Evolutionary conservation across 37 sponge, comb jelly and placozoan genomes (phyloP).

Genomic region (Ianthella basta): DNA sequence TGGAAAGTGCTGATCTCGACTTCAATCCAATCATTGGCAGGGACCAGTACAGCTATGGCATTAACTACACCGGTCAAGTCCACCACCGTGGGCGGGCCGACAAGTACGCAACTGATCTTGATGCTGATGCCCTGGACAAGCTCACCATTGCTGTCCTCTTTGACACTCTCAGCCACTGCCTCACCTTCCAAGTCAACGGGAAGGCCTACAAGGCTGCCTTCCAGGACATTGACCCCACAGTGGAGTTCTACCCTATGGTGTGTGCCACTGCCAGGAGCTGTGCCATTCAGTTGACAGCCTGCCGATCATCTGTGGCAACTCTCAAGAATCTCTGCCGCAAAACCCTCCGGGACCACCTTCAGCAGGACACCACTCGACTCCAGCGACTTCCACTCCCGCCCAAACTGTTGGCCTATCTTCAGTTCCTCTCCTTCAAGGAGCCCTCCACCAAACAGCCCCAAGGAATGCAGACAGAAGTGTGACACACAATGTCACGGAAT

Average conservation of each 20-base stretch:
- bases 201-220: slow-evolving; percentile 49
- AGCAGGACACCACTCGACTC: slow-evolving; percentile 28
- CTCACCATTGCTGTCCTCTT: slow-evolving; percentile 59
- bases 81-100: slow-evolving; percentile 41
- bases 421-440: slow-evolving; percentile 3
- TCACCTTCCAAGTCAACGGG: slow-evolving; percentile 69
- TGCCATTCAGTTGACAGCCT: slow-evolving; percentile 44
- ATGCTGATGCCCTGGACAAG: neutral
- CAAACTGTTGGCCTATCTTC: slow-evolving; percentile 51
- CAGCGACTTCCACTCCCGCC: slow-evolving; percentile 53
- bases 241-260: slow-evolving; percentile 70
- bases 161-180: slow-evolving; percentile 50
- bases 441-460: too few species aligned
- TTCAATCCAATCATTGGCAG: slow-evolving; percentile 68
- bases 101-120: slow-evolving; percentile 10
- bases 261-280: slow-evolving; percentile 57
- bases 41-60: slow-evolving; percentile 65
- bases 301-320: slow-evolving; percentile 59
- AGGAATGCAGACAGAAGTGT: too few species aligned
- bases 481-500: too few species aligned
- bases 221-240: slow-evolving; percentile 17
- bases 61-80: slow-evolving; percentile 66
- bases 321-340: slow-evolving; percentile 62
- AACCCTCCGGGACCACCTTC: slow-evolving; percentile 41
- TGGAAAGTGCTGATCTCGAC: slow-evolving; percentile 45